phyloP scores from a whole-genome alignment of 2,113 vertebrate species.

The Montifringilla adamsi region DNA sequence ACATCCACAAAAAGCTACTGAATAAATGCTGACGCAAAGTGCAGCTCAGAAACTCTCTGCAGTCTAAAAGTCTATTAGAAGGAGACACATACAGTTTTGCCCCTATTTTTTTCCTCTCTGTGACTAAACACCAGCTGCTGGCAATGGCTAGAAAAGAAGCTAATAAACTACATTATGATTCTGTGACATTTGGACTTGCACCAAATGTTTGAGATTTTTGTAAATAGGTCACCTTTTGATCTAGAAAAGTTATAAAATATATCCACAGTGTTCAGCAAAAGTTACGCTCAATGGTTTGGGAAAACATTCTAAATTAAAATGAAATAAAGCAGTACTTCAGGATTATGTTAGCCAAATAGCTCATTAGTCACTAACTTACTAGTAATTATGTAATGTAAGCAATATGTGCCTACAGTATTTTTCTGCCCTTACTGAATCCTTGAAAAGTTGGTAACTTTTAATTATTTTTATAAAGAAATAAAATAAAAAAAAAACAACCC shows the following conservation, averaged over 20 bases:
- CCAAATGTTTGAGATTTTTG: background rate
- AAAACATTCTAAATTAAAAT: background rate
- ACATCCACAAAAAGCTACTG: background rate
- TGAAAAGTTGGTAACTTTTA: background rate
- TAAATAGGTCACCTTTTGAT: background rate
- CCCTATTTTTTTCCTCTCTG: background rate
- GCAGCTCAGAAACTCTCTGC: background rate
- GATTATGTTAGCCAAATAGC: background rate
- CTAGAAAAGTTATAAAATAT: background rate
- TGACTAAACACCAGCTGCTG: background rate
- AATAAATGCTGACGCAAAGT: background rate
- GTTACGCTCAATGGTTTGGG: background rate
- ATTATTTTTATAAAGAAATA: background rate
- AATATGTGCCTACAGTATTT: background rate
- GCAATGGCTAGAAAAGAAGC: background rate
- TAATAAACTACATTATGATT: background rate
- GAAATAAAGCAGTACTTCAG: background rate
- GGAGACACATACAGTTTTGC: background rate
- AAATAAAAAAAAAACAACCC: background rate
- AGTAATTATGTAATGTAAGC: background rate
- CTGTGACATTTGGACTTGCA: background rate
- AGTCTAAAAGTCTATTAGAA: background rate
- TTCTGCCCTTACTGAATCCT: background rate
- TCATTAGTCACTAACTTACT: background rate
- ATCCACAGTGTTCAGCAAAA: background rate